Conservation (phyloP, 2,113 vertebrate genomes). For the Irena cyanogastra region DNA sequence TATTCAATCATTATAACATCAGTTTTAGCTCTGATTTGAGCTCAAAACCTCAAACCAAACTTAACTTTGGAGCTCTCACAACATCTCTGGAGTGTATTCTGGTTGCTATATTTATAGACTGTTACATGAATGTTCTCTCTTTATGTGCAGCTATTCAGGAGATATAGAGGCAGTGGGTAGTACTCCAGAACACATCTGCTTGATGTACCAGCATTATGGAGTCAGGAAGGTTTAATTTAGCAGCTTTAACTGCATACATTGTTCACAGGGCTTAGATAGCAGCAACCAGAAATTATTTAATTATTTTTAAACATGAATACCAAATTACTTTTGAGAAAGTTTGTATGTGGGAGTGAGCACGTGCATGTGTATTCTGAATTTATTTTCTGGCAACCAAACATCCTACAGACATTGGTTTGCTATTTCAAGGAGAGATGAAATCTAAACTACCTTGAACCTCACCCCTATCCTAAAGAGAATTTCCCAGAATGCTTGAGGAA, state of each 20-base stretch:
- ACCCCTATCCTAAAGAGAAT: not conserved
- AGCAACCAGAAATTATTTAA: not conserved
- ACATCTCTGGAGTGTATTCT: not conserved
- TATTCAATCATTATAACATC: slow-evolving; percentile 39
- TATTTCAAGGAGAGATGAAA: not conserved
- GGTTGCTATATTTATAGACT: not conserved
- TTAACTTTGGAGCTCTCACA: slow-evolving; percentile 19
- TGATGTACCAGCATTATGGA: not conserved
- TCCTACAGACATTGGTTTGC: not conserved
- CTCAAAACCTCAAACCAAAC: slow-evolving; percentile 35
- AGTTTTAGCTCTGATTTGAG: slow-evolving; percentile 40
- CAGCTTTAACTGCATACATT: not conserved
- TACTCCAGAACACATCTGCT: slow-evolving; percentile 7
- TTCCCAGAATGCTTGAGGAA: not conserved
- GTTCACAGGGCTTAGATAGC: not conserved
- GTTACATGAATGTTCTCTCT: slow-evolving; percentile 7
- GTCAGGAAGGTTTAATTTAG: slow-evolving; percentile 6
- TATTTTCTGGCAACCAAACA: not conserved
- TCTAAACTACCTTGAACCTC: not conserved
- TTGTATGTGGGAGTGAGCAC: not conserved
- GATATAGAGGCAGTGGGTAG: not conserved
- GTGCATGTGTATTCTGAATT: not conserved
- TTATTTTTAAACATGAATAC: not conserved
- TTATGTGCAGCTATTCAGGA: not conserved
- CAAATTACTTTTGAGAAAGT: not conserved